Percentiles rank a stretch among this genome's conserved stretches.
Evolutionary conservation across 2,888 invertebrate genomes (phyloP).

Genomic region (Pediacus dermestoides): DNA sequence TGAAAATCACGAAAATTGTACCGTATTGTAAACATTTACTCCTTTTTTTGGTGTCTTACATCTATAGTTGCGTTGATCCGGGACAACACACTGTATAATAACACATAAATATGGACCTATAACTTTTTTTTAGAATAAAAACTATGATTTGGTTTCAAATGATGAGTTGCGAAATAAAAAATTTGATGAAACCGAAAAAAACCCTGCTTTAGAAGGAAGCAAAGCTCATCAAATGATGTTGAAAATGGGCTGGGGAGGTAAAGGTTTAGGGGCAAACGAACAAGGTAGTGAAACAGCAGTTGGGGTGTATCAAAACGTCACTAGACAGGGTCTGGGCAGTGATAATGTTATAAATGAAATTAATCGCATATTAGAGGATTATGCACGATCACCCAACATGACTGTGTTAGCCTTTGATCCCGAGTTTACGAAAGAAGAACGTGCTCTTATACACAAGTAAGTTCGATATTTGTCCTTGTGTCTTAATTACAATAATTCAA

Average conservation of each 20-base stretch:
- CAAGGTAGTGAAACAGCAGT: conserved; percentile 35
- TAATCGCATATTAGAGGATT: conserved; percentile 32
- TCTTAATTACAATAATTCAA: no score
- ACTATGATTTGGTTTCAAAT: conserved; percentile 1
- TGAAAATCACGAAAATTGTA: no score
- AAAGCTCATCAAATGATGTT: conserved; percentile 37
- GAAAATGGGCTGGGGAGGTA: conserved; percentile 40
- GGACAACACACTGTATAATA: conserved; percentile 19
- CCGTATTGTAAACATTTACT: no score
- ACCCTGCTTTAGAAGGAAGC: conserved; percentile 29
- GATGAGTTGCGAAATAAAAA: no score
- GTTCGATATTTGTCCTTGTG: conserved; percentile 9
- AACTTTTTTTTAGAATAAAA: conserved; percentile 2
- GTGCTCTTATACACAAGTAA: conserved; percentile 34
- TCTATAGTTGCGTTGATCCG: no score
- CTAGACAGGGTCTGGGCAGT: conserved; percentile 31
- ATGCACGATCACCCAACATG: conserved; percentile 31
- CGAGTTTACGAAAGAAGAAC: conserved; percentile 34
- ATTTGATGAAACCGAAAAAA: no score
- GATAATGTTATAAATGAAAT: conserved; percentile 28
- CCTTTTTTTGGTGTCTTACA: no score
- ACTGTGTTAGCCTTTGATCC: conserved; percentile 33
- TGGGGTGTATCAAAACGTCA: conserved; percentile 32
- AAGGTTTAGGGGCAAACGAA: conserved; percentile 34
- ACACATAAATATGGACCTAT: conserved; percentile 13